Percentiles rank a stretch among this genome's conserved stretches.
These are phyloP conservation scores for Charina bottae DNA, from an alignment of 2,113 vertebrate species.

Conservation along the genomic window DNA sequence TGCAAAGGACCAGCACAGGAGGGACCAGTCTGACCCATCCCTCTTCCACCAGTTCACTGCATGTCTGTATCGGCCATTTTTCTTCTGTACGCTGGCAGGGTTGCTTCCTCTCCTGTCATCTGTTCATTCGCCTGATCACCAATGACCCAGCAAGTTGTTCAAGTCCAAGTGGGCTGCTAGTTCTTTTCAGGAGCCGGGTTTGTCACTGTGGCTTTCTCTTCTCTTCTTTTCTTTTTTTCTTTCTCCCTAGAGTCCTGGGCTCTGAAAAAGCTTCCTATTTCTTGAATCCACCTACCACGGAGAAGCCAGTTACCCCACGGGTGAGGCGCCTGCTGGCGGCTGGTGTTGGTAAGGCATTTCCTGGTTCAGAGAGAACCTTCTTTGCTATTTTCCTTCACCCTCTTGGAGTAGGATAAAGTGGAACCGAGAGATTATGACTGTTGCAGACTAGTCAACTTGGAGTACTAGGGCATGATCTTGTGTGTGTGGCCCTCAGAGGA, in stretches of 20 bases:
- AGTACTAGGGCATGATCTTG: neutral
- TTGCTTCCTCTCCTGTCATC: neutral
- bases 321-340: slow-evolving; percentile 53
- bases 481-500: too few species aligned
- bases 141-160: neutral
- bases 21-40: neutral
- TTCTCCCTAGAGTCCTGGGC: slow-evolving; percentile 59
- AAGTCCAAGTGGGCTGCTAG: neutral
- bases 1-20: neutral
- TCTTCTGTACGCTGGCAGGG: neutral
- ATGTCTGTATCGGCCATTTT: neutral
- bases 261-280: slow-evolving; percentile 64
- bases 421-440: neutral
- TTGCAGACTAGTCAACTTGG: neutral
- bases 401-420: neutral
- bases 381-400: neutral
- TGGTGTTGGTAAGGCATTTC: slow-evolving; percentile 54
- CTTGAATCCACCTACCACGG: slow-evolving; percentile 43
- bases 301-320: slow-evolving; percentile 37
- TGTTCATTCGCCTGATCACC: neutral
- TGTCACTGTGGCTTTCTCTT: neutral
- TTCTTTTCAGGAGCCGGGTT: neutral
- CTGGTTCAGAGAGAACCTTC: neutral
- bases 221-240: neutral
- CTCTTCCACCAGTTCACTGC: neutral